Conservation (phyloP, 1,140 invertebrate species). For the Drosophila kikkawai region DNA sequence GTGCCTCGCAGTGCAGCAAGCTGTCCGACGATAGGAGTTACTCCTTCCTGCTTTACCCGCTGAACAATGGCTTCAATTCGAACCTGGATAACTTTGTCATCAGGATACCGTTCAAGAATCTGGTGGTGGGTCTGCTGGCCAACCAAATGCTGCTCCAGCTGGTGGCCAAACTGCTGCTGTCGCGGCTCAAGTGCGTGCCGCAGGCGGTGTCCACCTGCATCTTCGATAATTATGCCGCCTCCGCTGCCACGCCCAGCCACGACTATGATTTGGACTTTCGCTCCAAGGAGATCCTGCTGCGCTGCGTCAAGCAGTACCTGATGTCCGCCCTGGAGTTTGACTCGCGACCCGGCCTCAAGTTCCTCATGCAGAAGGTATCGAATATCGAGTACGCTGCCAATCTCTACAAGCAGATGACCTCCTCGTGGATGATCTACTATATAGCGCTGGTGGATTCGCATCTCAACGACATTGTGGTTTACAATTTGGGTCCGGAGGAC, state of each 20-base stretch:
- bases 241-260: conserved; percentile 85
- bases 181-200: conserved; percentile 86
- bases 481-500: conserved; percentile 87
- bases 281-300: conserved; percentile 87
- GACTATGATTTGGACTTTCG: conserved; percentile 86
- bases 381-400: conserved; percentile 95
- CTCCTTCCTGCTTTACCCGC: conserved; percentile 94
- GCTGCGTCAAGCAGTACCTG: conserved; percentile 93
- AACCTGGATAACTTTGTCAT: conserved; percentile 93
- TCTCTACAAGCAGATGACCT: conserved; percentile 96
- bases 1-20: conserved; percentile 55
- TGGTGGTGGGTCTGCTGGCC: conserved; percentile 94
- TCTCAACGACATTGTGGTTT: conserved; percentile 88
- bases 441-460: conserved; percentile 93
- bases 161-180: conserved; percentile 93
- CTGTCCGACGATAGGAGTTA: conserved; percentile 92
- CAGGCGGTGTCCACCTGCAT: conserved; percentile 84
- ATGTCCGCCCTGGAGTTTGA: conserved; percentile 94
- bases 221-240: conserved; percentile 81
- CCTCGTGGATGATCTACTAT: conserved; percentile 95
- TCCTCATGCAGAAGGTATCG: conserved; percentile 96
- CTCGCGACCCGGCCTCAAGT: conserved; percentile 94
- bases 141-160: conserved; percentile 97
- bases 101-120: conserved; percentile 93
- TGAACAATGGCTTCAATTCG: conserved; percentile 89